Conservation (phyloP, 2,888 invertebrate species). For the Torymus aiolomorphi region DNA sequence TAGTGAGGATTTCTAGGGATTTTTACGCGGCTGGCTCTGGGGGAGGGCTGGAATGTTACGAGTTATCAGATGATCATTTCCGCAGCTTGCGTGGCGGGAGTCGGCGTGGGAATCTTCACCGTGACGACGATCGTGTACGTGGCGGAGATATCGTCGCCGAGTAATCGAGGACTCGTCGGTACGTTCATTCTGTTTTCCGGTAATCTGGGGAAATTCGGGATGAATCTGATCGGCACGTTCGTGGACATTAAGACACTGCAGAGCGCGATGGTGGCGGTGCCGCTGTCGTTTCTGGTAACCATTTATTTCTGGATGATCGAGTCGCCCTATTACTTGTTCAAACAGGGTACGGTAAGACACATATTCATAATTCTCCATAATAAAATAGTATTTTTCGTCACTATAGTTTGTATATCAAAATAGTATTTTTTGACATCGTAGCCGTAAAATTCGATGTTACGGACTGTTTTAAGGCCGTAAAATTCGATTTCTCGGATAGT, state of each 20-base stretch:
- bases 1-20: conserved; percentile 27
- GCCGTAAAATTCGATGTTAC: too few species aligned
- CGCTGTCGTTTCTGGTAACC: conserved; percentile 57
- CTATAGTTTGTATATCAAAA: too few species aligned
- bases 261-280: conserved; percentile 47
- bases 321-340: conserved; percentile 62
- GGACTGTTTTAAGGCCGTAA: too few species aligned
- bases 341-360: conserved; percentile 59
- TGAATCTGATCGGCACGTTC: conserved; percentile 53
- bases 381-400: too few species aligned
- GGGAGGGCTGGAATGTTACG: conserved; percentile 9
- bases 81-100: conserved; percentile 60
- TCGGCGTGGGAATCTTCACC: conserved; percentile 60
- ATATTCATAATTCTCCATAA: background rate
- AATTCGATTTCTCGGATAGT: too few species aligned
- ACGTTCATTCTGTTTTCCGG: conserved; percentile 56
- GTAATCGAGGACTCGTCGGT: conserved; percentile 56
- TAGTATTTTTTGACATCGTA: too few species aligned
- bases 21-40: too few species aligned
- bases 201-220: conserved; percentile 59
- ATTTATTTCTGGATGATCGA: conserved; percentile 61
- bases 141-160: conserved; percentile 59
- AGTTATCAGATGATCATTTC: conserved; percentile 56
- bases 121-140: conserved; percentile 62
- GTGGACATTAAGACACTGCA: conserved; percentile 47